phyloP scores from a whole-genome alignment of 2,888 invertebrate genomes.

The Diaprepes abbreviatus region DNA sequence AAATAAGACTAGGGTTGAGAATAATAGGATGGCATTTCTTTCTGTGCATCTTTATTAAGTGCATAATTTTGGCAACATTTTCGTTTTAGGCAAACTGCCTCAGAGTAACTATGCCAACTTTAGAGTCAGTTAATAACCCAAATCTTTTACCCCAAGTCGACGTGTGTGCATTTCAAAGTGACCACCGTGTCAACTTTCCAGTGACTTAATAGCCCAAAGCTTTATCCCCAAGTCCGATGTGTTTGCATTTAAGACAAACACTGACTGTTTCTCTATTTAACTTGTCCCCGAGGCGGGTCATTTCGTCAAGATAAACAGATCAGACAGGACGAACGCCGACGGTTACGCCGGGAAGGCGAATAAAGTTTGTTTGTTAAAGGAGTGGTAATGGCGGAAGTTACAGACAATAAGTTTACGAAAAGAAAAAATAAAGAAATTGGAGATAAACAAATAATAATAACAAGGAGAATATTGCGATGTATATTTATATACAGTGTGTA shows the following conservation, averaged over 20 bases:
- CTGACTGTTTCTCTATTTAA: conserved; percentile 24
- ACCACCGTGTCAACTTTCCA: neutral
- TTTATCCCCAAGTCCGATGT: conserved; percentile 11
- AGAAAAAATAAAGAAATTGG: neutral
- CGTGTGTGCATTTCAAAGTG: conserved; percentile 10
- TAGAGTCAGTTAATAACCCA: conserved; percentile 3
- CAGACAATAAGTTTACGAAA: neutral
- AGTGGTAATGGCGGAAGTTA: neutral
- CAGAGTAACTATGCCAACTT: neutral
- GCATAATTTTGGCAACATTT: too few species aligned
- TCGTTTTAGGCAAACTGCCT: neutral
- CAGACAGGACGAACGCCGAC: conserved; percentile 5
- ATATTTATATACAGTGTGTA: too few species aligned
- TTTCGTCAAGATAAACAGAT: conserved; percentile 18
- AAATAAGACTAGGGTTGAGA: too few species aligned
- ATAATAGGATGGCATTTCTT: too few species aligned
- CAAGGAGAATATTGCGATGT: too few species aligned
- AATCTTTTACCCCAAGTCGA: conserved; percentile 12
- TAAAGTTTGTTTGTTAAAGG: conserved; percentile 11
- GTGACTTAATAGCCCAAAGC: conserved; percentile 11
- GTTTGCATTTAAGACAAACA: conserved; percentile 26
- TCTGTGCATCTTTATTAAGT: too few species aligned
- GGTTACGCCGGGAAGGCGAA: neutral
- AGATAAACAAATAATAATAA: too few species aligned
- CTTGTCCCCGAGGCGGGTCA: conserved; percentile 30